Base-by-base conservation (phyloP, 2,797 vertebrate genomes). In the Meda fulgida region DNA sequence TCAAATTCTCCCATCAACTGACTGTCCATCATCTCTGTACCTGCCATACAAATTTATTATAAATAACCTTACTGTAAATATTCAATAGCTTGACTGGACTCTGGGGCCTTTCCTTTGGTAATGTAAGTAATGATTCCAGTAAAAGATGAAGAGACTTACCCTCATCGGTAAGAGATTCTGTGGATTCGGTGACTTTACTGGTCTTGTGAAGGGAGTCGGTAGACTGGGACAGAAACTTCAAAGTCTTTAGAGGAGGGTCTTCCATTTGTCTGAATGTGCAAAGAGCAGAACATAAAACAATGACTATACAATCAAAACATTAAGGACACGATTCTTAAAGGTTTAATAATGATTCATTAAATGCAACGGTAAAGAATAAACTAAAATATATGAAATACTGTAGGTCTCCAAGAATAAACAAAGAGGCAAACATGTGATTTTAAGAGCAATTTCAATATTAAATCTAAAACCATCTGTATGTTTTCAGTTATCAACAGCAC, bases 1-100 rank as follows among this genome's bases (percentile, higher is more conserved):
- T 99, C 97, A 86, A 99, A 96, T 88, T 98, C 97, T 48, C 96
- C 97, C 96, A 99, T 96, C 71, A 98, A 95, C 84, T 97, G 97
- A 40, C 94, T 96, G 93, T 99, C 97, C n/a, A 97, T 97, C 96
- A 98, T 96, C 86, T 98, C 97, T 7, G 96, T 96, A 71, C 97
- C 97, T 98, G 92, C 81, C 84, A 81, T 85, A 87, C n/a, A 4
- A 26, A 72, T 26, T 3, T 18, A 71, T 26, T 71, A 51, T 21
- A 5, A 53, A 53, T 51, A 5, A 16, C 4, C 46, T 48, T 16
- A 48, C 1, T 55, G 18, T 51, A 55, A 76, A 34, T 36, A 13
- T 38, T 21, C 66, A 43, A 23, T 69, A 14, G 14, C 7, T 46
- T 26, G n/a, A 72, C 26, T 72, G 38, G 36, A 69, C 36, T 40